A percentile compares a stretch with the other conserved stretches of the same genome.
Evolutionary conservation across 2,113 vertebrate species (phyloP).

Genomic region (Hydropotes inermis): DNA sequence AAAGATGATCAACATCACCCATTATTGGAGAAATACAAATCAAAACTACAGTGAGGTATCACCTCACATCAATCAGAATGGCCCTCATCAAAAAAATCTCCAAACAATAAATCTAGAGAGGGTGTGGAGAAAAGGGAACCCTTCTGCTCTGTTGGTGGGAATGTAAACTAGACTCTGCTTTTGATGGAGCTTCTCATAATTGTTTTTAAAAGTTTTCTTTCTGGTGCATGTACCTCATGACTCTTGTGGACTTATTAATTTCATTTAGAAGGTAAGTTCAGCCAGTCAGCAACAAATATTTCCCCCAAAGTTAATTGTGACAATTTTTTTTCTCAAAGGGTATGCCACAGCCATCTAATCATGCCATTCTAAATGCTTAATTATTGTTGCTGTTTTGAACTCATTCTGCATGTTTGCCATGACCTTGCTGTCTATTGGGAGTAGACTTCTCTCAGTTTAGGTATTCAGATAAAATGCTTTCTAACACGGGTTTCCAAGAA

Average conservation of each 20-base stretch:
- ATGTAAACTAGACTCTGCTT: not conserved
- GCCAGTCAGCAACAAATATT: slow-evolving; percentile 17
- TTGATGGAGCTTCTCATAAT: not conserved
- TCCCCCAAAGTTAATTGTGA: slow-evolving; percentile 12
- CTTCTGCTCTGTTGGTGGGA: not conserved
- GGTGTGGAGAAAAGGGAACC: not conserved
- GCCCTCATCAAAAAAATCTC: not conserved
- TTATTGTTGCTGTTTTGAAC: not conserved
- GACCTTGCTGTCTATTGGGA: not conserved
- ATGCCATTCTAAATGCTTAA: not conserved
- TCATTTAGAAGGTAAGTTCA: slow-evolving; percentile 14
- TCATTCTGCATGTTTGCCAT: not conserved
- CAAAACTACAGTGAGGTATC: not conserved
- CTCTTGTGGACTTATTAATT: not conserved
- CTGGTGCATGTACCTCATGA: not conserved
- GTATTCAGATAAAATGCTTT: not conserved
- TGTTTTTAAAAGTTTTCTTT: slow-evolving; percentile 32
- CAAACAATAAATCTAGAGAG: not conserved
- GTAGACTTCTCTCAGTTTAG: not conserved
- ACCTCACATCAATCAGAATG: not conserved
- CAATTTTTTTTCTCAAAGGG: not conserved
- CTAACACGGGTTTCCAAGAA: not conserved
- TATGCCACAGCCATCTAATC: not conserved
- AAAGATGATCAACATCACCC: not conserved
- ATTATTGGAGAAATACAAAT: not conserved